A percentile compares a stretch with the other conserved stretches of the same genome.
These are phyloP conservation scores for Nestor notabilis DNA, from an alignment of 2,113 vertebrate genomes.

Conservation along the genomic window DNA sequence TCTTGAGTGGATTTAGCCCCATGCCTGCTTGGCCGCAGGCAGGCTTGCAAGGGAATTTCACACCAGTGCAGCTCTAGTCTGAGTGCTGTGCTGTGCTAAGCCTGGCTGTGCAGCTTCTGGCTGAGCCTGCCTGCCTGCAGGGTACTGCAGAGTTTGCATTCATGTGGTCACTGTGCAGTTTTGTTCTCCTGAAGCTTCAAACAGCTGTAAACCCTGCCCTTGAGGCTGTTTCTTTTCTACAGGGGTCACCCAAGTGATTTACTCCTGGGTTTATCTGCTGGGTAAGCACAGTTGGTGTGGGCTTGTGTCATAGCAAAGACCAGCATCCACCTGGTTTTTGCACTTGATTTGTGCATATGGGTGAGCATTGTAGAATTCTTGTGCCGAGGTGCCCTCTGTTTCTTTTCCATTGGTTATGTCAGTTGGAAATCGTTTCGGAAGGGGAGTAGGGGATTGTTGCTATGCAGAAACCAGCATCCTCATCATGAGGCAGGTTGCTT, in stretches of 20 bases:
- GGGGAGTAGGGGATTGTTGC: neutral
- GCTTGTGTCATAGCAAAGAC: neutral
- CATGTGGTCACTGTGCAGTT: neutral
- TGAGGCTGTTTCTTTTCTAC: neutral
- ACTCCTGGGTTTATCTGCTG: neutral
- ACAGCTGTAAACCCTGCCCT: neutral
- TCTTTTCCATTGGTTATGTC: neutral
- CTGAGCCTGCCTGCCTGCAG: neutral
- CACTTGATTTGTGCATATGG: neutral
- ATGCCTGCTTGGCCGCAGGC: neutral
- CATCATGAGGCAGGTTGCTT: neutral
- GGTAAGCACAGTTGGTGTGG: neutral
- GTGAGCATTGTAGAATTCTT: neutral
- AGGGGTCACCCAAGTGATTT: neutral
- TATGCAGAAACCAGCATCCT: neutral
- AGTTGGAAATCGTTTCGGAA: neutral
- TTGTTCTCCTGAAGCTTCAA: neutral
- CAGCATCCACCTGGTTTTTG: neutral
- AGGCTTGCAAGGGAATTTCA: rapidly evolving
- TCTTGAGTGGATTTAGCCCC: neutral
- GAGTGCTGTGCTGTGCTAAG: neutral
- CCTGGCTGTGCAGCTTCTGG: neutral
- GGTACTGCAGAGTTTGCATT: neutral
- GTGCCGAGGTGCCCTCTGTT: neutral
- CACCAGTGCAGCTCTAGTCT: neutral